Evolutionary conservation across 2,888 invertebrate genomes (phyloP), one percentile per base, ranked within the genome.

Genomic region (Xestoiulus laeticollis): DNA sequence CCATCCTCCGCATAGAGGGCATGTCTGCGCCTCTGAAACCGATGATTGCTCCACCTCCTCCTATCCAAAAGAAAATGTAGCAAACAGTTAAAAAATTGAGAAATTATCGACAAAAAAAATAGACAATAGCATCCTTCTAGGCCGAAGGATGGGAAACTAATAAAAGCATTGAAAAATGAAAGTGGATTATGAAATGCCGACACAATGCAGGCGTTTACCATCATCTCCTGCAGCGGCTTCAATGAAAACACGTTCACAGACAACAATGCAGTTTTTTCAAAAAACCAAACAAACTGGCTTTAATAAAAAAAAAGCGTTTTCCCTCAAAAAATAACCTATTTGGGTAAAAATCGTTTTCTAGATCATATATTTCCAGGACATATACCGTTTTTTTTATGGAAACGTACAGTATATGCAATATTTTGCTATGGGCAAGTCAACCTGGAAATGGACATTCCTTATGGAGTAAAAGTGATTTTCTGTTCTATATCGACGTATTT

Each of bases 1-100:
- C 89, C 89, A 89, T 44, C 89, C 89, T 68, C 33, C 26, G 48
- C 87, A 85, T 22, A 19, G 86, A 48, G 48, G 44, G 53, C 86
- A 86, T 48, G 33, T 84, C 84, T 84, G 84, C 33, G n/a, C 33
- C 84, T 84, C 84, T 43, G 43, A 33, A 33, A n/a, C 22, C 22
- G 10, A 22, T 16, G 43, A 84, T 14, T 68, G 68, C 26, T 68
- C 26, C 68, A 68, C 68, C 68, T 68, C 68, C 68, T 68, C 68
- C 68, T 68, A n/a, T n/a, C 59, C 6, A 6, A 22, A 59, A 59
- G 26, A 68, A 68, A 68, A 10, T 68, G n/a, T 19, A 68, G 26
- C 68, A 68, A 68, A 68, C 26, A 26, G 68, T 68, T 68, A 68
- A 68, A 68, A 68, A 68, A 68, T n/a, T 26, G 68, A 68, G 26